Conservation (phyloP, 2,113 vertebrate genomes). For the Heptranchias perlo region DNA sequence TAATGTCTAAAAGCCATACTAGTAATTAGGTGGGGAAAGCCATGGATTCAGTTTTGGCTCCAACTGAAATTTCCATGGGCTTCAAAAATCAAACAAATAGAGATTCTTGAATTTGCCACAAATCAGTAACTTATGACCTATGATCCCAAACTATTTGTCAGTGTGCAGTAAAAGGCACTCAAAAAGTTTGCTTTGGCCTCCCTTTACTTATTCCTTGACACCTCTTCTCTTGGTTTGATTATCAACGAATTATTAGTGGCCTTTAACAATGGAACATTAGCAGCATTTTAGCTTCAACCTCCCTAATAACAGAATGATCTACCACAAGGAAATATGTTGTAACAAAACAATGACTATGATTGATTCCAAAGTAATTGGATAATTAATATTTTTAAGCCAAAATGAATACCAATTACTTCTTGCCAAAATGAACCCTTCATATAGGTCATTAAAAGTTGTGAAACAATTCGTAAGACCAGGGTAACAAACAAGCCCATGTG, state of each 20-base stretch:
- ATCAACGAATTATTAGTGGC: not conserved
- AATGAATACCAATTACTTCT: not conserved
- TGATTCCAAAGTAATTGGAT: not conserved
- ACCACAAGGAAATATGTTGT: not conserved
- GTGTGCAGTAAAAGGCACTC: not conserved
- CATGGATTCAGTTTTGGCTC: not conserved
- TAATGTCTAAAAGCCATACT: not conserved
- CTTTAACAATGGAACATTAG: too few species aligned
- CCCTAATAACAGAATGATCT: not conserved
- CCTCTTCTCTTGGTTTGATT: not conserved
- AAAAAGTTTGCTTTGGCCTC: not conserved
- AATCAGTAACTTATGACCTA: not conserved
- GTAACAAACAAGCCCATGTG: conserved; percentile 24
- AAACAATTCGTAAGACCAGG: not conserved
- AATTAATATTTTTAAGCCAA: not conserved
- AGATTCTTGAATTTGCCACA: not conserved
- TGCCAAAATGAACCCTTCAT: not conserved
- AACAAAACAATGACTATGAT: not conserved
- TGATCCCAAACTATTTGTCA: not conserved
- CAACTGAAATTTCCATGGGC: not conserved
- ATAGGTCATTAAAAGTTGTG: not conserved
- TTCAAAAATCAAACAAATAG: not conserved
- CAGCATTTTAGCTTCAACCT: not conserved
- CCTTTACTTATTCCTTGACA: not conserved
- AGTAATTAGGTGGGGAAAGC: not conserved